These are phyloP conservation scores for Callionymus lyra DNA, from an alignment of 2,113 vertebrate genomes.

Conservation along the genomic window DNA sequence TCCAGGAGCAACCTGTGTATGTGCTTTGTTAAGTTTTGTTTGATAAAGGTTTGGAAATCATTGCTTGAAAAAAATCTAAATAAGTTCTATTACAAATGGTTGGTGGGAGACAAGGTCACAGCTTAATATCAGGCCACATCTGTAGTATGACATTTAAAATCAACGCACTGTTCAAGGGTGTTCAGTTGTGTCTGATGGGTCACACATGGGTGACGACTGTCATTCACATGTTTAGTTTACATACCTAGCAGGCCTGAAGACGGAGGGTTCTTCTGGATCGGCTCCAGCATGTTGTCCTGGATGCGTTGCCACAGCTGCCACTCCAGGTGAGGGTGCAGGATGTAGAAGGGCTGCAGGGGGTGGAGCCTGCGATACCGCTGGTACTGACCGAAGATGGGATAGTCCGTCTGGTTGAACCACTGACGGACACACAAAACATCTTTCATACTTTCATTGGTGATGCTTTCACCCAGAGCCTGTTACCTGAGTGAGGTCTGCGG, in stretches of 20 bases:
- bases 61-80: no score
- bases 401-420: constrained; percentile 72
- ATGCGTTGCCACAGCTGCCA: constrained; percentile 72
- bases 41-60: no score
- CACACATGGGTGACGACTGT: no score
- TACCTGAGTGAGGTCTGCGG: constrained; percentile 65
- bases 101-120: no score
- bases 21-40: no score
- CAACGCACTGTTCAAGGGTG: no score
- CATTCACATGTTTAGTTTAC: background rate
- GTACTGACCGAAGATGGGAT: constrained; percentile 72
- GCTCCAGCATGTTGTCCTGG: constrained; percentile 70
- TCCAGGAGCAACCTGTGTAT: no score
- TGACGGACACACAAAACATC: constrained; percentile 12
- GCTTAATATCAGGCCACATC: no score
- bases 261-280: constrained; percentile 72
- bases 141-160: no score
- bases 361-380: constrained; percentile 63
- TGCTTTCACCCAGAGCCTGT: constrained; percentile 1
- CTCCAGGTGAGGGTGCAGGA: constrained; percentile 66
- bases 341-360: constrained; percentile 69
- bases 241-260: constrained; percentile 72
- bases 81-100: no score
- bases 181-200: no score
- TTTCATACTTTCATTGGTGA: background rate